Conservation (phyloP, 2,797 vertebrate species). For the Melanotaenia parkinsoni region DNA sequence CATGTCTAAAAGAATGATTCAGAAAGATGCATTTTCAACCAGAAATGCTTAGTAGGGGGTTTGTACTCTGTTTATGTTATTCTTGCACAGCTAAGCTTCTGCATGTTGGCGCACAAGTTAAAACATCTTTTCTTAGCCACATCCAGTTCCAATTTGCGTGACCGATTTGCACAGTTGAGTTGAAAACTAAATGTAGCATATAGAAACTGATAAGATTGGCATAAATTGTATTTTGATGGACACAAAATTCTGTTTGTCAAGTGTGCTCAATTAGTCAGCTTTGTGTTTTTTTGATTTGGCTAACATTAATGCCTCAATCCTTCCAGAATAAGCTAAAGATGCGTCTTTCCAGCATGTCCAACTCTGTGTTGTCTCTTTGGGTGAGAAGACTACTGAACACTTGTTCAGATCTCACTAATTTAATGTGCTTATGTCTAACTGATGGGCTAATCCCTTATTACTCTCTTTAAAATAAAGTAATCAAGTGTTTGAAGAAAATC, state of each 20-base stretch:
- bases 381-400: constrained; percentile 25
- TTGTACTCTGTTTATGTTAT: no score
- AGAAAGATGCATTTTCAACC: no score
- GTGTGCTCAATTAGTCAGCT: no score
- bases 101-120: no score
- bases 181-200: background rate
- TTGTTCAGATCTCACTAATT: constrained; percentile 41
- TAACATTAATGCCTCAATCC: constrained; percentile 7
- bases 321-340: constrained; percentile 16
- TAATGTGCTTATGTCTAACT: constrained; percentile 46
- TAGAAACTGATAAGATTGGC: background rate
- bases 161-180: no score
- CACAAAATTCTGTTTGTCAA: constrained; percentile 10
- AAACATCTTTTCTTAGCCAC: background rate
- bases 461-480: constrained; percentile 50
- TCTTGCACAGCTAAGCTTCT: no score
- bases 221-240: constrained; percentile 12
- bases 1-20: no score
- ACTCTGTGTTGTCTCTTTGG: constrained; percentile 23
- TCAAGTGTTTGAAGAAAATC: constrained; percentile 44
- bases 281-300: no score
- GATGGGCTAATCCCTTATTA: constrained; percentile 58
- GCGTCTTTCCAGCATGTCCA: constrained; percentile 15
- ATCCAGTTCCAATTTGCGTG: background rate
- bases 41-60: no score